Conservation (phyloP, 2,113 vertebrate genomes). For the Pungitius pungitius region DNA sequence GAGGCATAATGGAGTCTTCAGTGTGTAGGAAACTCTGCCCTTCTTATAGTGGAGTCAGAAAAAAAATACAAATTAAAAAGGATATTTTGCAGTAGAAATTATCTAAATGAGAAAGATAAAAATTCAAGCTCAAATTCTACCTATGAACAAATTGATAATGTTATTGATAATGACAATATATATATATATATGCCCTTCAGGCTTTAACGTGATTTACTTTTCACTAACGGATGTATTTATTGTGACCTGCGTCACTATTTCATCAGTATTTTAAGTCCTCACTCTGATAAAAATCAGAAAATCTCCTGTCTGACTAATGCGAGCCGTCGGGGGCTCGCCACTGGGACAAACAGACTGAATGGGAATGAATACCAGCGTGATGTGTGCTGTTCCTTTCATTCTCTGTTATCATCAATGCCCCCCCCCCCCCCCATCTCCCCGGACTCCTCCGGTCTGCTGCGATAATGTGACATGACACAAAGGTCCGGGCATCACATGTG, state of each 20-base stretch:
- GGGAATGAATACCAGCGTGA: constrained; percentile 63
- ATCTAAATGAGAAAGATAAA: neutral
- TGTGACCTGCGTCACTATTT: neutral
- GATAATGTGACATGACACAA: constrained; percentile 69
- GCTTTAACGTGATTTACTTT: neutral
- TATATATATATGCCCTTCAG: neutral
- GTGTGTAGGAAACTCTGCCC: constrained; percentile 63
- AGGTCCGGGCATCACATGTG: constrained; percentile 63
- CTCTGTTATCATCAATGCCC: constrained; percentile 52
- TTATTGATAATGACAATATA: neutral
- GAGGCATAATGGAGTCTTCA: constrained; percentile 71
- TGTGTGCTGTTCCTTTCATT: constrained; percentile 65
- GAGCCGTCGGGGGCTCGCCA: constrained; percentile 39
- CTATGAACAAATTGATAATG: neutral
- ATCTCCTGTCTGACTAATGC: constrained; percentile 37
- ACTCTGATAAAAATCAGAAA: constrained; percentile 1
- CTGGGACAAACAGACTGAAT: constrained; percentile 54
- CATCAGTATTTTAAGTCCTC: constrained; percentile 17
- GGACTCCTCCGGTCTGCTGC: constrained; percentile 54
- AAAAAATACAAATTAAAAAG: no score
- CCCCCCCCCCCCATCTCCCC: constrained; percentile 28
- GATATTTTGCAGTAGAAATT: neutral
- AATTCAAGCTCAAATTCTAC: neutral
- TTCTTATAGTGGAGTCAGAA: constrained; percentile 60
- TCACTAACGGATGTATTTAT: constrained; percentile 1